Percentiles rank a stretch among this genome's conserved stretches.
Evolutionary conservation across 2,797 vertebrate species (phyloP).

Genomic region (Acrocephalus scirpaceus): DNA sequence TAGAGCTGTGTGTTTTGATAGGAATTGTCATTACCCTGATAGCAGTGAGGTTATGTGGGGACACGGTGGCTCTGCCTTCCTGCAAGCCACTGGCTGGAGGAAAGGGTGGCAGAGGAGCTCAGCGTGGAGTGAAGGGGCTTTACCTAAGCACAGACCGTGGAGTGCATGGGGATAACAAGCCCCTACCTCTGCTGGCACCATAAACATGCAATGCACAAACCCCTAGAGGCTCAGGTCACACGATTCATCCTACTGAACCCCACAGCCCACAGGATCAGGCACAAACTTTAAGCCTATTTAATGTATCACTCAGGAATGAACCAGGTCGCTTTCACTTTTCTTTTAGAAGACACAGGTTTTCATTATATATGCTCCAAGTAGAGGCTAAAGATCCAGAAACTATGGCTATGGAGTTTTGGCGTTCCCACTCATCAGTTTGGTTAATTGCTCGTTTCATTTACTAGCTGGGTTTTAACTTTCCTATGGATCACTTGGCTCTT

Average conservation of each 20-base stretch:
- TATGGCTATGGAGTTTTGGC: neutral
- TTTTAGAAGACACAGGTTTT: slow-evolving; percentile 2
- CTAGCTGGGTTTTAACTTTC: slow-evolving; percentile 56
- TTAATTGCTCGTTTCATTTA: slow-evolving; percentile 64
- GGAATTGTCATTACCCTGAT: neutral
- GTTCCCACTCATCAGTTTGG: slow-evolving; percentile 49
- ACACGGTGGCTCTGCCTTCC: neutral
- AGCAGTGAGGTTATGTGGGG: neutral
- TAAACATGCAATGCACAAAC: neutral
- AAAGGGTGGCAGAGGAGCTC: neutral
- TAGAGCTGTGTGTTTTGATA: slow-evolving; percentile 3
- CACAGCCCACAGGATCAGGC: neutral
- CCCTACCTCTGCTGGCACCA: neutral
- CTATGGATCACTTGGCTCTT: slow-evolving; percentile 56
- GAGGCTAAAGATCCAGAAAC: slow-evolving; percentile 45
- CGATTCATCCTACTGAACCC: neutral
- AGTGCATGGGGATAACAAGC: neutral
- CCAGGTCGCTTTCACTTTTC: neutral
- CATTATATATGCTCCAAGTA: neutral
- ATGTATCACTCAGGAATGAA: neutral
- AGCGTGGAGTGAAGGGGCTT: fast-evolving
- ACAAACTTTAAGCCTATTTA: neutral
- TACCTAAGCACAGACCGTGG: fast-evolving
- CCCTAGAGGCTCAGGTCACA: neutral
- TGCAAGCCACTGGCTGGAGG: neutral